These are phyloP conservation scores for chimpanzee (Pan troglodytes) DNA, from an alignment of 2,113 vertebrate species.

Conservation along the genomic window NHGRI_mPanTro3-v2.1_pri NC_072421.2:125082501-125083000, in stretches of 20 bases:
- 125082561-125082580: conserved; percentile 47
- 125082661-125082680: background rate
- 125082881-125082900: background rate
- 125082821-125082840: conserved; percentile 19
- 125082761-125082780: background rate
- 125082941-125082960: background rate
- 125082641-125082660: background rate
- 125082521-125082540: no score
- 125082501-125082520: no score
- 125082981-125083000: background rate
- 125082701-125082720: background rate
- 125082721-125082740: background rate
- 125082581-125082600: background rate
- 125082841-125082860: background rate
- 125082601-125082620: background rate
- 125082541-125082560: background rate
- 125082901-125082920: conserved; percentile 38
- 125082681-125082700: background rate
- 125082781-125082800: conserved; percentile 33
- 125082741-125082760: background rate
- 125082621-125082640: background rate
- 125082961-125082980: background rate
- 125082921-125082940: background rate
- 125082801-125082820: background rate
- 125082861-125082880: background rate